These are phyloP conservation scores for Amphipyra tragopoginis DNA, from an alignment of 2,888 invertebrate genomes.

Conservation along the genomic window DNA sequence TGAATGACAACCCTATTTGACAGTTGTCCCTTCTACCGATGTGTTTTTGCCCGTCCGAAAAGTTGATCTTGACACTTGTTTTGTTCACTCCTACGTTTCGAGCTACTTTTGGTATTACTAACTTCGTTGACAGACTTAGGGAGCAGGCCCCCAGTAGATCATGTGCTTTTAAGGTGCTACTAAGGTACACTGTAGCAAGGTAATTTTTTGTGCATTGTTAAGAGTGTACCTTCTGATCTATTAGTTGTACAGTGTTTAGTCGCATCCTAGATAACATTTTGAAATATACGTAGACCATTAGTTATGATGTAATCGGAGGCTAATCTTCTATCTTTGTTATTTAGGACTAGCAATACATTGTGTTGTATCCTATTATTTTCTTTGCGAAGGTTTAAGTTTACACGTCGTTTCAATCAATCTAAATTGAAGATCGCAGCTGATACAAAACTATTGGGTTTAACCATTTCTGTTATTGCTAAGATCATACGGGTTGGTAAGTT, in stretches of 20 bases:
- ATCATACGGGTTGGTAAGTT: too few species aligned
- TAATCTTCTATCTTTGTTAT: slow-evolving; percentile 34
- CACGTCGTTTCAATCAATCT: slow-evolving; percentile 40
- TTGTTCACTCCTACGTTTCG: too few species aligned
- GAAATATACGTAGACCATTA: slow-evolving; percentile 53
- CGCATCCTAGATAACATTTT: slow-evolving; percentile 38
- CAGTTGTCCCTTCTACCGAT: too few species aligned
- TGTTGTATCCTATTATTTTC: slow-evolving; percentile 23
- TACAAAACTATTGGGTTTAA: neutral
- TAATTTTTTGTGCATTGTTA: neutral
- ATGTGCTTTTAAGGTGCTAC: too few species aligned
- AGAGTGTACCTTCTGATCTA: neutral
- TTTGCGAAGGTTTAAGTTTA: slow-evolving; percentile 16
- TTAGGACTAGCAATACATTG: slow-evolving; percentile 26
- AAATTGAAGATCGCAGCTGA: slow-evolving; percentile 23
- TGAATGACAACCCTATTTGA: too few species aligned
- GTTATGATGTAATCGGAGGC: slow-evolving; percentile 43
- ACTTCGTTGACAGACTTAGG: too few species aligned
- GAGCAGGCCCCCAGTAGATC: too few species aligned
- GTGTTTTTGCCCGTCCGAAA: too few species aligned
- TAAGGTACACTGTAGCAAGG: neutral
- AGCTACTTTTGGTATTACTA: too few species aligned
- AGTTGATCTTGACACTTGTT: too few species aligned
- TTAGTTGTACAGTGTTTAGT: neutral
- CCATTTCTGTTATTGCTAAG: too few species aligned